Percentiles rank a stretch among this genome's conserved stretches.
phyloP scores from a whole-genome alignment of 2,113 vertebrate genomes.

The Tyto alba region DNA sequence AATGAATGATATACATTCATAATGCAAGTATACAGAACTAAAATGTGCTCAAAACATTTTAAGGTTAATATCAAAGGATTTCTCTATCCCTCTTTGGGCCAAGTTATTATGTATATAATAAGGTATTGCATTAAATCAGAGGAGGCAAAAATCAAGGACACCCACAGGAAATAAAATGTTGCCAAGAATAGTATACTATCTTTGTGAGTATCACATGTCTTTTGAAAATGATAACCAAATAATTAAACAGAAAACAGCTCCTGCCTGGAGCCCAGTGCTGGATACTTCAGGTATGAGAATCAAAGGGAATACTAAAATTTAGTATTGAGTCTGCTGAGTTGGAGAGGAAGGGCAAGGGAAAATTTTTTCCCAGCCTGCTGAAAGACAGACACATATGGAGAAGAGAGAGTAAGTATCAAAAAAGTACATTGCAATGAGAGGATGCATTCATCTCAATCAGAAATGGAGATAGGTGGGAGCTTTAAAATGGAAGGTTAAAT shows the following conservation, averaged over 20 bases:
- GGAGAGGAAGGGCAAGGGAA: background rate
- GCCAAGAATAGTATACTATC: background rate
- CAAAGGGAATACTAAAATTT: background rate
- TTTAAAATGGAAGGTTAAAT: background rate
- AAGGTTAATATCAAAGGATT: background rate
- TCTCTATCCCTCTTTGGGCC: background rate
- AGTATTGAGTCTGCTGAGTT: background rate
- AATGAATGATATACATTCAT: constrained; percentile 45
- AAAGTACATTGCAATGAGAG: background rate
- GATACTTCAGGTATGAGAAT: background rate
- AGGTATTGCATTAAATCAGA: background rate
- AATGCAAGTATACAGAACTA: constrained; percentile 12
- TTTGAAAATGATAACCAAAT: background rate
- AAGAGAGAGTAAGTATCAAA: background rate
- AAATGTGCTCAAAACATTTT: background rate
- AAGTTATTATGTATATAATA: background rate
- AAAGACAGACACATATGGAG: background rate
- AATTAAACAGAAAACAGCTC: background rate
- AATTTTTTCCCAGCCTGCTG: background rate
- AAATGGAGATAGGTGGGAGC: background rate
- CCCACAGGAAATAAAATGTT: background rate
- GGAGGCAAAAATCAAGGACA: background rate
- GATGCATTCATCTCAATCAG: background rate
- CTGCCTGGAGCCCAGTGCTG: background rate
- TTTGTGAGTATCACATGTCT: background rate